A percentile compares a stretch with the other conserved stretches of the same genome.
Evolutionary conservation across 2,797 vertebrate species (phyloP).

Genomic region (Danio choprae): DNA sequence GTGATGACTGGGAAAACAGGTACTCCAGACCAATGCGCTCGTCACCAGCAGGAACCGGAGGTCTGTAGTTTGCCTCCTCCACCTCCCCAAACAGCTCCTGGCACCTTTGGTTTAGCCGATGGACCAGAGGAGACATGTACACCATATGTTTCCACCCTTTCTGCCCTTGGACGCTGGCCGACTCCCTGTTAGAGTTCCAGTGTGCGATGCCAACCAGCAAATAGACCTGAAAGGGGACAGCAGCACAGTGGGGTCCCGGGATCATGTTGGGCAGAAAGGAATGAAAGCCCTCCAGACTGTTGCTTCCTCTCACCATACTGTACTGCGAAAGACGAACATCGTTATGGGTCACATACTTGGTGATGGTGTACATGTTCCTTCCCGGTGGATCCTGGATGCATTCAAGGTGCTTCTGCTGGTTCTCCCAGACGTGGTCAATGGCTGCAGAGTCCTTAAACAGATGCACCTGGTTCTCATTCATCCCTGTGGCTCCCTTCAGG

Average conservation of each 20-base stretch:
- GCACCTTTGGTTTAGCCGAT: background rate
- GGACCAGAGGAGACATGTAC: background rate
- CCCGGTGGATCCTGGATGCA: constrained; percentile 49
- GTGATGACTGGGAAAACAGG: constrained; percentile 16
- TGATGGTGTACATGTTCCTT: constrained; percentile 40
- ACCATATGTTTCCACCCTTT: background rate
- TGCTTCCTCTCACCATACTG: constrained; percentile 7
- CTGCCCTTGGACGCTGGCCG: constrained; percentile 1
- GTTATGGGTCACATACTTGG: background rate
- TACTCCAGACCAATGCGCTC: constrained; percentile 15
- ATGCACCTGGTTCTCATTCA: constrained; percentile 43
- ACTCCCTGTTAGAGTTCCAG: constrained; percentile 37
- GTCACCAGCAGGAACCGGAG: background rate
- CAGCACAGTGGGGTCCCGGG: constrained; percentile 16
- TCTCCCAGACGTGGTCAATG: constrained; percentile 47
- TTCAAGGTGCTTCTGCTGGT: constrained; percentile 42
- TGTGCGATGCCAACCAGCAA: constrained; percentile 27
- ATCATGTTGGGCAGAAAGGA: constrained; percentile 7
- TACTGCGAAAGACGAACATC: background rate
- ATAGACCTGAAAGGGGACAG: constrained; percentile 33
- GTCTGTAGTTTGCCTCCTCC: constrained; percentile 17
- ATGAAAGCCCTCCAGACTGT: constrained; percentile 25
- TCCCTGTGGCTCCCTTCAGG: constrained; percentile 44
- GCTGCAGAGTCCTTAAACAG: constrained; percentile 30
- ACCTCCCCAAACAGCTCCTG: constrained; percentile 15